A percentile compares a stretch with the other conserved stretches of the same genome.
Evolutionary conservation across 2,888 invertebrate species (phyloP).

Genomic region (Cerastis leucographa): DNA sequence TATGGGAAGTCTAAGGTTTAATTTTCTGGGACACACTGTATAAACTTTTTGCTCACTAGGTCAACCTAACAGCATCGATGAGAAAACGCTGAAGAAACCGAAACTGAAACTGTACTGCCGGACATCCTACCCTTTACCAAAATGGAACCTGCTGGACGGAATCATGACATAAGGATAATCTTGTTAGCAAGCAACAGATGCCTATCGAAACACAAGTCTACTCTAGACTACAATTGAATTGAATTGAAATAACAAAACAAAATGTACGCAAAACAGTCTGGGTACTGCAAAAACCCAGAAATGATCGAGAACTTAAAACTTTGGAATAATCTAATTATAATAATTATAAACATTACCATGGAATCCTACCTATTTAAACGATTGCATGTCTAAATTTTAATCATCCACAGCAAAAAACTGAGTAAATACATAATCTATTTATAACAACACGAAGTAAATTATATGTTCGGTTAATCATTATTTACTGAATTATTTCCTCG

Average conservation of each 20-base stretch:
- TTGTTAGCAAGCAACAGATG: neutral
- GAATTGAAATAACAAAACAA: neutral
- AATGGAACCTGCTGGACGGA: neutral
- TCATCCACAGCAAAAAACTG: conserved; percentile 12
- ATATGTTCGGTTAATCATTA: conserved; percentile 18
- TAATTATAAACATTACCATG: neutral
- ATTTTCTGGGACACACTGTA: neutral
- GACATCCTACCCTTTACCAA: neutral
- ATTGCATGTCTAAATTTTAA: conserved; percentile 29
- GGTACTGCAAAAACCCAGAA: neutral
- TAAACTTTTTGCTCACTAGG: neutral
- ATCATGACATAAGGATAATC: neutral
- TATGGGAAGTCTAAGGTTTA: neutral
- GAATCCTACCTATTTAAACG: neutral
- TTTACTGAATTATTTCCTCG: conserved; percentile 36
- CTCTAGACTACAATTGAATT: neutral
- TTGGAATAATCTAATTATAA: conserved; percentile 13
- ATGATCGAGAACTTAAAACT: neutral
- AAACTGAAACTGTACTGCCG: too few species aligned
- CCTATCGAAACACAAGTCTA: neutral
- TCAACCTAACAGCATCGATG: neutral
- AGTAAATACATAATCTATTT: conserved; percentile 19
- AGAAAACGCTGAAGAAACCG: too few species aligned
- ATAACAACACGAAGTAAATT: conserved; percentile 30
- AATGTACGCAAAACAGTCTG: neutral